phyloP scores from a whole-genome alignment of 2,888 invertebrate species.

The Galerucella pusilla region DNA sequence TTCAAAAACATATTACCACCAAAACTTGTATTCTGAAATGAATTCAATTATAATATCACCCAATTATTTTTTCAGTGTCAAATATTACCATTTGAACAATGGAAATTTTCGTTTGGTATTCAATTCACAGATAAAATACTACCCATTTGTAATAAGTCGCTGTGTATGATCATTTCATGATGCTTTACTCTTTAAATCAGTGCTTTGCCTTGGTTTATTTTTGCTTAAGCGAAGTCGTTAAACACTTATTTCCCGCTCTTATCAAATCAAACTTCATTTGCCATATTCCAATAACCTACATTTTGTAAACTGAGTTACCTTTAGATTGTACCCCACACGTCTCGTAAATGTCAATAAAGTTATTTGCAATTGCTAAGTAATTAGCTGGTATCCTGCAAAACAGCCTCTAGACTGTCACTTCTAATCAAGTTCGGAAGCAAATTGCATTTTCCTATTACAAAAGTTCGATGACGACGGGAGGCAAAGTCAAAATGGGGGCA shows the following conservation, averaged over 20 bases:
- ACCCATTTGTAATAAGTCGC: no score
- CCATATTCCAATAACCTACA: conserved; percentile 31
- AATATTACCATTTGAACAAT: no score
- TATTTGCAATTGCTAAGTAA: conserved; percentile 53
- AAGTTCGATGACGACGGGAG: conserved; percentile 46
- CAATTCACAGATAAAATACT: no score
- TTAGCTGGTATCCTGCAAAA: conserved; percentile 54
- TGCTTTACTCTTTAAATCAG: no score
- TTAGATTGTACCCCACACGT: conserved; percentile 24
- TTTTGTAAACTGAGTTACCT: conserved; percentile 28
- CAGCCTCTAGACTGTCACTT: conserved; percentile 52
- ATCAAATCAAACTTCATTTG: conserved; percentile 8
- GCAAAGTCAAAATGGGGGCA: conserved; percentile 45
- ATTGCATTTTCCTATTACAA: conserved; percentile 61
- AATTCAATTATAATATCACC: no score
- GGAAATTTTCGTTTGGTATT: no score
- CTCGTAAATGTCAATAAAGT: conserved; percentile 46
- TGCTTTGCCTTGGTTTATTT: neutral
- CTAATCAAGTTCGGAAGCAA: conserved; percentile 58
- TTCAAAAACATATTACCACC: no score
- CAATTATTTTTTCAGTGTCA: no score
- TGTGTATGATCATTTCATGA: no score
- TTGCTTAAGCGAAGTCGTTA: neutral
- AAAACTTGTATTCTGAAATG: no score
- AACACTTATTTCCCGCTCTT: neutral